Evolutionary conservation across 2,113 vertebrate genomes (phyloP), one percentile per base, ranked within the genome.

Genomic region (Epinephelus cyanopodus): DNA sequence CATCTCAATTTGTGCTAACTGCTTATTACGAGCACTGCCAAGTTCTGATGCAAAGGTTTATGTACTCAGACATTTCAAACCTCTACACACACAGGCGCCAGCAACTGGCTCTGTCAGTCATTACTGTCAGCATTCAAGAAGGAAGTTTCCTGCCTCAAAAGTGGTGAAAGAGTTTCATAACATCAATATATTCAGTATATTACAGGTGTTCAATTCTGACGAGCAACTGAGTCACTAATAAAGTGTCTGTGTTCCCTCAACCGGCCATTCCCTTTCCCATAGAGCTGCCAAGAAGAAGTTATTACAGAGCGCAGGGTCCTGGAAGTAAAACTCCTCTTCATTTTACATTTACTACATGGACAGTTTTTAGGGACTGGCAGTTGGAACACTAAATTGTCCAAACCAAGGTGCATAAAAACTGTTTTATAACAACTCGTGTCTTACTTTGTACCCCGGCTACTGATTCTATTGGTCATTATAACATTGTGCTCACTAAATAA

Each of bases 21-120:
- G 63, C 57, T 53, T 48, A 64, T 54, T 65, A 21, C 4, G 1
- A 64, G 17, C 52, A 19, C 29, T 37, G 11, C 17, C 19, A 58
- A 47, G 39, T 33, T 63, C n/a, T 21, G 57, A 74, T 52, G 48
- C 56, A 68, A 72, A 72, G 21, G 27, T 18, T 54, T 21, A 57
- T 29, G 63, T 42, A 50, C 50, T 56, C 66, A 62, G 1, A 57
- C 27, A 48, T 45, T n/a, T 74, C n/a, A 78, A 14, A 64, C 25
- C 27, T 54, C 13, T 5, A 8, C 57, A 54, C 19, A 5, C 21
- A 53, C 14, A 27, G 60, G 5, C 8, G 10, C 12, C n/a, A 50
- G 66, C 42, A 27, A 64, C 18, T 13, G 39, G 18, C n/a, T 64
- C 21, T 7, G 27, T 64, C 48, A 37, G 33, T 33, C 12, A 11